phyloP scores from a whole-genome alignment of 2,797 vertebrate species.

The Psittacula echo region DNA sequence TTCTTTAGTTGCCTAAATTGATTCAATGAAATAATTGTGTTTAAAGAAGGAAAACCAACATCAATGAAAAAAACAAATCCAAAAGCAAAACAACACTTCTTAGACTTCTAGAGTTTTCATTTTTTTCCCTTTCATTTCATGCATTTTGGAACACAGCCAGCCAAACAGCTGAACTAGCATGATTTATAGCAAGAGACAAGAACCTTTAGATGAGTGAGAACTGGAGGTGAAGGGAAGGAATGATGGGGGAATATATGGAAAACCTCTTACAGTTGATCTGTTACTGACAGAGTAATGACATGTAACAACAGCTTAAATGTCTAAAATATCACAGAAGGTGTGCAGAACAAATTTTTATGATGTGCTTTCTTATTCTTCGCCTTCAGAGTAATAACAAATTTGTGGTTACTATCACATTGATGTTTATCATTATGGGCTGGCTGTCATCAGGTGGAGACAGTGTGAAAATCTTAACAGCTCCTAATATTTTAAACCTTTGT shows the following conservation, averaged over 20 bases:
- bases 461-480: constrained; percentile 28
- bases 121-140: not conserved
- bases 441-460: constrained; percentile 11
- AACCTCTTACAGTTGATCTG: constrained; percentile 29
- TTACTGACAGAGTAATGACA: constrained; percentile 48
- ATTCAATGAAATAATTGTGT: not conserved
- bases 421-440: constrained; percentile 31
- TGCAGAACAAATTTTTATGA: constrained; percentile 44
- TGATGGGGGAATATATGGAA: constrained; percentile 8
- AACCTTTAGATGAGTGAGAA: constrained; percentile 23
- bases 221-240: constrained; percentile 24
- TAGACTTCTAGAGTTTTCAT: not conserved
- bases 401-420: constrained; percentile 37
- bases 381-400: constrained; percentile 50
- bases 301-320: constrained; percentile 42
- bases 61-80: not conserved
- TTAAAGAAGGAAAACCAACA: not conserved
- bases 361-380: constrained; percentile 51
- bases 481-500: constrained; percentile 20
- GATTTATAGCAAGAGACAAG: constrained; percentile 1
- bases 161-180: not conserved
- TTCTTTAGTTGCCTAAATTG: not conserved
- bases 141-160: not conserved
- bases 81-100: not conserved
- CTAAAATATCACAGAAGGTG: constrained; percentile 35